Evolutionary conservation across 2,113 vertebrate species (phyloP), one percentile per base, ranked within the genome.

Genomic region (Acanthochromis polyacanthus): DNA sequence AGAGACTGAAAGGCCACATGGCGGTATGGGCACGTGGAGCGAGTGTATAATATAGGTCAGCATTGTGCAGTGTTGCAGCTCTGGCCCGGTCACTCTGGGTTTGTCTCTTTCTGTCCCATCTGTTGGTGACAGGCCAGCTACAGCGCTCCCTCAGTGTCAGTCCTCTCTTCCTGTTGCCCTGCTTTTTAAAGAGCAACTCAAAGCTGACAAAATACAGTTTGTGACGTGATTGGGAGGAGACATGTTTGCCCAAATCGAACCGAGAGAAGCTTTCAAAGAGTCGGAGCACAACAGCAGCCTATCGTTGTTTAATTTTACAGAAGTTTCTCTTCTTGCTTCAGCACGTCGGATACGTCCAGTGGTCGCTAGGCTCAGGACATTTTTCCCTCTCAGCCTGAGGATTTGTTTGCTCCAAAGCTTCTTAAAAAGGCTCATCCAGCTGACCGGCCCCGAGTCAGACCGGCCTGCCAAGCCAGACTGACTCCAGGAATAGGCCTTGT

Each of bases 31-130:
- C 68, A 79, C 28, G 20, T 74, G 80, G 53, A 36, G 17, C n/a
- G 45, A 4, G 23, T 40, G 16, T 62, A 17, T 36, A 69, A 89
- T 89, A 43, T 91, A 87, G 90, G 85, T 91, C 88, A 91, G 67
- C 59, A 16, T 57, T 63, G 72, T 87, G 78, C 73, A 28, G 73
- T 4, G 2, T 53, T 71, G 85, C 71, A 48, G 48, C 55, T 12
- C 52, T 17, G 22, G 48, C 58, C 59, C 5, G 67, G 20, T 69
- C 61, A 11, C 65, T 61, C 62, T 51, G 52, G 53, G 20, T 25
- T 50, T 8, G 48, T 52, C 38, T 36, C 51, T 66, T 19, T 85
- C 40, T 32, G 2, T 77, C 50, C 70, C 71, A 64, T 85, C 67
- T 69, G 81, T 32, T n/a, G 5, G 17, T 53, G 19, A 64, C 55